phyloP scores from a whole-genome alignment of 2,888 invertebrate species.

The Leistus spinibarbis region DNA sequence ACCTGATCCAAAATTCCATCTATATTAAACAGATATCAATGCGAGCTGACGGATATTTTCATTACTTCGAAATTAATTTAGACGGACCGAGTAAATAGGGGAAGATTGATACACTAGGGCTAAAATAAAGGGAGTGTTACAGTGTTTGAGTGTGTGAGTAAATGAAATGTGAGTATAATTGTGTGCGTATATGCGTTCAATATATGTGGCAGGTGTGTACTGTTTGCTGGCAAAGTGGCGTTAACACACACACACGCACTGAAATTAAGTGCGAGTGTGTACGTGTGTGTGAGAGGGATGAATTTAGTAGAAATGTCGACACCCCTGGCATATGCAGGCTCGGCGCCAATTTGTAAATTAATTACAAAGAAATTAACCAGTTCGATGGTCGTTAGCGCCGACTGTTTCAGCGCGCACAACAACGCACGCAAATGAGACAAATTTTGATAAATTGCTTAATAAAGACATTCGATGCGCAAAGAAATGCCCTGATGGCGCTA shows the following conservation, averaged over 20 bases:
- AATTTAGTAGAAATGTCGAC: not conserved
- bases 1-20: not conserved
- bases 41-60: not conserved
- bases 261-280: not conserved
- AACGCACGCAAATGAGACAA: slow-evolving; percentile 21
- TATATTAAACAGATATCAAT: not conserved
- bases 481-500: not conserved
- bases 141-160: not conserved
- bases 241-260: not conserved
- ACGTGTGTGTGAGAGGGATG: not conserved
- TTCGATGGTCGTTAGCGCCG: slow-evolving; percentile 35
- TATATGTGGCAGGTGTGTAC: not conserved
- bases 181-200: not conserved
- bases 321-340: slow-evolving; percentile 18
- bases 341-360: slow-evolving; percentile 36
- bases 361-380: slow-evolving; percentile 38
- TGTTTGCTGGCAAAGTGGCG: not conserved
- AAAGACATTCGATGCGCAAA: not conserved
- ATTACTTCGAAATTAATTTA: not conserved
- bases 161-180: not conserved
- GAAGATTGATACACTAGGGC: not conserved
- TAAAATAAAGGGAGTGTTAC: not conserved
- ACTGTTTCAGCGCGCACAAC: slow-evolving; percentile 21
- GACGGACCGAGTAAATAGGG: not conserved
- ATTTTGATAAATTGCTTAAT: slow-evolving; percentile 32